phyloP scores from a whole-genome alignment of 2,888 invertebrate species.

The Drosophila differens region DNA sequence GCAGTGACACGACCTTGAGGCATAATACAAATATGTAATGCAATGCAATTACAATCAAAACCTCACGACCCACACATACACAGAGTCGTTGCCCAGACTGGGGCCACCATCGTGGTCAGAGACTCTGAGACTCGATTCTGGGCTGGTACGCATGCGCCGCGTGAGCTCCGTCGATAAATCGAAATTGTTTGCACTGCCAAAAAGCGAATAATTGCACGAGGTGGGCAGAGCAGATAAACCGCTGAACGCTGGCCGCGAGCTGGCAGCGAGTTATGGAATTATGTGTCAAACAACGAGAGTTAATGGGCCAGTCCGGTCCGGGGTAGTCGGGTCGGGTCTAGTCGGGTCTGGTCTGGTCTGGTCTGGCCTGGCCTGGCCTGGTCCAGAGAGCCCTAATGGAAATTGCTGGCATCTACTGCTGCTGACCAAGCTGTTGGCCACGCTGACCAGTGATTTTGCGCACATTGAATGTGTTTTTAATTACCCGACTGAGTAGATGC shows the following conservation, averaged over 20 bases:
- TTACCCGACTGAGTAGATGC: conserved; percentile 73
- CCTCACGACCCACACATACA: conserved; percentile 72
- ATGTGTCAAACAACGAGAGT: conserved; percentile 78
- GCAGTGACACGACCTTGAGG: conserved; percentile 74
- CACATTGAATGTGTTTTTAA: conserved; percentile 81
- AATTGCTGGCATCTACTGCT: conserved; percentile 53
- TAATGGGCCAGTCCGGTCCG: conserved; percentile 64
- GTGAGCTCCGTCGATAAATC: conserved; percentile 77
- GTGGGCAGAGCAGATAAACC: conserved; percentile 51
- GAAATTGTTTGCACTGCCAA: conserved; percentile 80
- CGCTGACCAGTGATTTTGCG: conserved; percentile 72
- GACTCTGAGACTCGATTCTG: conserved; percentile 1
- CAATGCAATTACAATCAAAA: conserved; percentile 80
- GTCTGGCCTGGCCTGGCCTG: neutral
- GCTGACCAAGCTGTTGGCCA: conserved; percentile 27
- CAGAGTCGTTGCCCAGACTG: conserved; percentile 27
- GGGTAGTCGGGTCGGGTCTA: neutral
- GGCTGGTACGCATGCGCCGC: conserved; percentile 63
- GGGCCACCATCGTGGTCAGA: conserved; percentile 53
- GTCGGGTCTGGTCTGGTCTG: neutral
- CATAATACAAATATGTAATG: conserved; percentile 75
- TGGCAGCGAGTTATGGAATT: conserved; percentile 75
- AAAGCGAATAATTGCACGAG: conserved; percentile 80
- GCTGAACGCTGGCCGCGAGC: conserved; percentile 49
- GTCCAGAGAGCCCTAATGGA: conserved; percentile 67